Evolutionary conservation across 92 coral and sea anemone species (phyloP).

Genomic region (Palythoa caribaeorum): DNA sequence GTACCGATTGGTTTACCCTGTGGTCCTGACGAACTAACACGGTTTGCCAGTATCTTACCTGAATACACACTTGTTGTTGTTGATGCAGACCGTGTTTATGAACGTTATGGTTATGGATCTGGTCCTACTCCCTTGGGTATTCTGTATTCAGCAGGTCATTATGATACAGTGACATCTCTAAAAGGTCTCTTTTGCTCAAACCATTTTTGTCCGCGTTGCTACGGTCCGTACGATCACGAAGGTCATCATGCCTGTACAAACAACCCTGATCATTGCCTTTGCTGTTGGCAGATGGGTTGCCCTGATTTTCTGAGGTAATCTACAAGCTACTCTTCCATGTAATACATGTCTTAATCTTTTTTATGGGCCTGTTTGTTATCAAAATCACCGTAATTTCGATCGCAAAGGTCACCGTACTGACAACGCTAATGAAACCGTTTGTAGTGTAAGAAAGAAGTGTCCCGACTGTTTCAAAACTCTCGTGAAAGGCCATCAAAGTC

Average conservation of each 20-base stretch:
- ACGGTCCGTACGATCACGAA: background rate
- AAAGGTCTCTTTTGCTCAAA: background rate
- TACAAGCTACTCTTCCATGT: background rate
- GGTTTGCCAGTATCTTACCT: background rate
- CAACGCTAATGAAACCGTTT: background rate
- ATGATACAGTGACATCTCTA: constrained; percentile 41
- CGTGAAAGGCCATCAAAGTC: too few species aligned
- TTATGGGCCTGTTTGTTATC: background rate
- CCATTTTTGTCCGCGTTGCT: background rate
- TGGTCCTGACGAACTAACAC: constrained; percentile 2
- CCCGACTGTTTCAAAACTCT: background rate
- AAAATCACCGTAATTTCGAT: background rate
- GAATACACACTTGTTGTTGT: constrained; percentile 10
- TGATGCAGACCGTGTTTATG: background rate
- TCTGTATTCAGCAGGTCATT: constrained; percentile 28
- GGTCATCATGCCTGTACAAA: background rate
- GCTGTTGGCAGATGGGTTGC: background rate
- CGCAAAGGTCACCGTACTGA: background rate
- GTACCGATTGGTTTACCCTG: background rate
- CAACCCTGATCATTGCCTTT: background rate
- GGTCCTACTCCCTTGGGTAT: constrained; percentile 38
- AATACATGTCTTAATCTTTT: background rate
- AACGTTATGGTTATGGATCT: background rate
- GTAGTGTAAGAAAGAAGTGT: background rate
- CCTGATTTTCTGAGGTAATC: background rate